phyloP scores from a whole-genome alignment of 2,113 vertebrate species.

The Odontophorus gujanensis region DNA sequence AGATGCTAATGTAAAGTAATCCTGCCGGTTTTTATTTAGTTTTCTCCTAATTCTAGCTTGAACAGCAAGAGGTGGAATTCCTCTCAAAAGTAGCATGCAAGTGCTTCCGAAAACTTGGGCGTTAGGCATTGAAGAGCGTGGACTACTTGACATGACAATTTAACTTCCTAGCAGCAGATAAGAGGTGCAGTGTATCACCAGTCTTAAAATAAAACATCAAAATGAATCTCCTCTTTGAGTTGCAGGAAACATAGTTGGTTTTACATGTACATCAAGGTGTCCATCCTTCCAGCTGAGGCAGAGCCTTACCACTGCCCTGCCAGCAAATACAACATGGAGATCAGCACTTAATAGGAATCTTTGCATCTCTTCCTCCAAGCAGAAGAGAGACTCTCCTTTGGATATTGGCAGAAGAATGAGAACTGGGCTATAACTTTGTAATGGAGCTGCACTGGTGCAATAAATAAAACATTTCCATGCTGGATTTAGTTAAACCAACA shows the following conservation, averaged over 20 bases:
- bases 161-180: not conserved
- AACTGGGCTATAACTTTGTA: not conserved
- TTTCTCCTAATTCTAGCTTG: not conserved
- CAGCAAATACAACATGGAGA: not conserved
- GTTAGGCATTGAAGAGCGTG: not conserved
- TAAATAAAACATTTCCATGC: conserved; percentile 23
- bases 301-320: not conserved
- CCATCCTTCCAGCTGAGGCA: not conserved
- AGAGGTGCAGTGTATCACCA: not conserved
- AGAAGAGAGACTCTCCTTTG: not conserved
- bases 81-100: not conserved
- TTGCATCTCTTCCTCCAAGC: not conserved
- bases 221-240: not conserved
- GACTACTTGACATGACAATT: not conserved
- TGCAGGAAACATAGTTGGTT: not conserved
- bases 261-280: not conserved
- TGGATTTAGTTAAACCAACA: conserved; percentile 9
- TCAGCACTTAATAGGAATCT: not conserved
- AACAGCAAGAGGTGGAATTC: not conserved
- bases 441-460: not conserved
- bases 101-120: not conserved
- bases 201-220: not conserved
- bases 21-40: not conserved
- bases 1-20: conserved; percentile 17
- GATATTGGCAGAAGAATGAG: not conserved